Percentiles rank a stretch among this genome's conserved stretches.
Conservation (phyloP, 2,797 vertebrate species). For the Hydrocynus forskahlii region DNA sequence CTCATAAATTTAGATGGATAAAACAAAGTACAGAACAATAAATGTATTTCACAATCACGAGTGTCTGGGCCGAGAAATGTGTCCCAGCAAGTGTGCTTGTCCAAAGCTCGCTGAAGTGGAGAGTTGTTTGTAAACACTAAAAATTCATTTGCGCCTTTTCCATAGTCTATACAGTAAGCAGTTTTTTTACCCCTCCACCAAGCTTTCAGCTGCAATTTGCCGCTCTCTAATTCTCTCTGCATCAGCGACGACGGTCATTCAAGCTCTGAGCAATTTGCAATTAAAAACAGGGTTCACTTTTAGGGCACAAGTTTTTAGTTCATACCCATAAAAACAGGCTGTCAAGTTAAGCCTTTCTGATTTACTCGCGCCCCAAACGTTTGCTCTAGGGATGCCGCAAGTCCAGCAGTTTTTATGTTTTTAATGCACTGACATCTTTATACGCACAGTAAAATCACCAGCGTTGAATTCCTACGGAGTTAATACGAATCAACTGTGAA, state of each 20-base stretch:
- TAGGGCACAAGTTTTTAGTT: conserved; percentile 30
- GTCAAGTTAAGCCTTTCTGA: conserved; percentile 4
- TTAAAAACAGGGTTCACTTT: conserved; percentile 24
- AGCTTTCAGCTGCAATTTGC: conserved; percentile 38
- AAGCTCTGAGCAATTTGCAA: conserved; percentile 15
- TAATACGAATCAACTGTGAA: conserved; percentile 40
- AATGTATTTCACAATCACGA: conserved; percentile 37
- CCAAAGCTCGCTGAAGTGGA: conserved; percentile 6
- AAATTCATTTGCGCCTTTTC: conserved; percentile 30
- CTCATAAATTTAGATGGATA: conserved; percentile 37
- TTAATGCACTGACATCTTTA: conserved; percentile 24
- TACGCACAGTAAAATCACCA: conserved; percentile 32
- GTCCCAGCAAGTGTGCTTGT: conserved; percentile 11
- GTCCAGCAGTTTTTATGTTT: conserved; percentile 19
- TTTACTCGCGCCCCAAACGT: neutral
- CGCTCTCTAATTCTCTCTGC: conserved; percentile 23
- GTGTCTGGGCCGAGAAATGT: conserved; percentile 11
- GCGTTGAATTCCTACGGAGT: conserved; percentile 34
- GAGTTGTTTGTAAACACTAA: conserved; percentile 22
- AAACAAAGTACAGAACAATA: conserved; percentile 40
- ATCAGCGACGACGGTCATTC: neutral
- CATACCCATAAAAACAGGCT: conserved; percentile 24
- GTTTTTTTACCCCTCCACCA: conserved; percentile 7
- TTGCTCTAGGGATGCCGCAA: neutral
- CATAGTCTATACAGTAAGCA: neutral